Evolutionary conservation across 30 jellyfish, hydroid and myxozoan genomes (phyloP).

Genomic region (Pseudorhiza aurosa): DNA sequence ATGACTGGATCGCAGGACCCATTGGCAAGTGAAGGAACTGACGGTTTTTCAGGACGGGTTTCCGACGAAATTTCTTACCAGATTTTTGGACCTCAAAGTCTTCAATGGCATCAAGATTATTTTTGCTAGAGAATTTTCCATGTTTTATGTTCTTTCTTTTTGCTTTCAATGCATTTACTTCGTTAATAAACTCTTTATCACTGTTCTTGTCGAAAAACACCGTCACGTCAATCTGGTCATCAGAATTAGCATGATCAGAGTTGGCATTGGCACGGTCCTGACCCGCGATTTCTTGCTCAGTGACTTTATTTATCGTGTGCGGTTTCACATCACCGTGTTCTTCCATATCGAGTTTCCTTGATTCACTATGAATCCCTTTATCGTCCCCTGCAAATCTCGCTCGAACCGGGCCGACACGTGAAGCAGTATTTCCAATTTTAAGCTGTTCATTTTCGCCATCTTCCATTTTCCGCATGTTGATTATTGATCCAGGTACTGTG

Average conservation of each 20-base stretch:
- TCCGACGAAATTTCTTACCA: neutral
- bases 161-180: slow-evolving; percentile 21
- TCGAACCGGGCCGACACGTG: slow-evolving; percentile 11
- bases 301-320: slow-evolving; percentile 1
- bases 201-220: slow-evolving; percentile 69
- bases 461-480: slow-evolving; percentile 34
- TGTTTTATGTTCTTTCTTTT: neutral
- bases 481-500: slow-evolving; percentile 18
- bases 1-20: slow-evolving; percentile 16
- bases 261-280: neutral
- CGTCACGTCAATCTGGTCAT: slow-evolving; percentile 66
- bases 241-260: slow-evolving; percentile 7
- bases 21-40: slow-evolving; percentile 3
- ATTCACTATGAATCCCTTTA: neutral
- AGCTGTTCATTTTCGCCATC: neutral
- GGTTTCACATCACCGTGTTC: neutral
- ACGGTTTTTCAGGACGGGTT: neutral
- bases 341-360: neutral
- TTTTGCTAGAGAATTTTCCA: neutral
- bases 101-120: neutral
- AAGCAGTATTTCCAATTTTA: slow-evolving; percentile 9
- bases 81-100: neutral
- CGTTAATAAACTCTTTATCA: slow-evolving; percentile 19
- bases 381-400: slow-evolving; percentile 7
- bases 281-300: neutral